phyloP scores from a whole-genome alignment of 2,888 invertebrate genomes.

The Ochlodes sylvanus region DNA sequence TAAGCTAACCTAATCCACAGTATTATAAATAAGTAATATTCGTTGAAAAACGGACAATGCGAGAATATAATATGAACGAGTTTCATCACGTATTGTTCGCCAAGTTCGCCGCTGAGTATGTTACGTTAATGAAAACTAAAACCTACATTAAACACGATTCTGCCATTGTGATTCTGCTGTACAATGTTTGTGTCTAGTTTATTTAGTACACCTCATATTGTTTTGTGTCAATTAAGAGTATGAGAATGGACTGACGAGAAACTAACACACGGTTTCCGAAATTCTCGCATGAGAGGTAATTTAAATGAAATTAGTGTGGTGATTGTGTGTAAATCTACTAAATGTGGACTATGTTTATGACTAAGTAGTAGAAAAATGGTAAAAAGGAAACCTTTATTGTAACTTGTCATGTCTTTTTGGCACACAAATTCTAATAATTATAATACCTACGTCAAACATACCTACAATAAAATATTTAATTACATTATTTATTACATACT shows the following conservation, averaged over 20 bases:
- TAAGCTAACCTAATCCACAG: neutral
- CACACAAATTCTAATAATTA: too few species aligned
- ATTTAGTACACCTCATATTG: slow-evolving; percentile 20
- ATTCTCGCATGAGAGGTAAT: neutral
- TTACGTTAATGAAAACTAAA: slow-evolving; percentile 35
- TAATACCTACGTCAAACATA: too few species aligned
- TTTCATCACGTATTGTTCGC: slow-evolving; percentile 42
- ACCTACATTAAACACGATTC: slow-evolving; percentile 33
- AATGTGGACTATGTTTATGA: too few species aligned
- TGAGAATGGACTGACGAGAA: slow-evolving; percentile 23
- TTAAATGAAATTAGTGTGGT: neutral
- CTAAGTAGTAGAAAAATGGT: too few species aligned
- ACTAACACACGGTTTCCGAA: slow-evolving; percentile 7
- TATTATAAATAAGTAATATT: neutral
- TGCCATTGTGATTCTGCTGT: slow-evolving; percentile 24
- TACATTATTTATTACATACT: too few species aligned
- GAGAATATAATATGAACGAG: slow-evolving; percentile 31
- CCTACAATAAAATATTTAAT: too few species aligned
- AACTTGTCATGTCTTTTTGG: too few species aligned
- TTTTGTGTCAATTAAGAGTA: slow-evolving; percentile 28
- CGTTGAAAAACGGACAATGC: slow-evolving; percentile 1
- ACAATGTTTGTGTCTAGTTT: slow-evolving; percentile 30
- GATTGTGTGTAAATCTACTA: too few species aligned
- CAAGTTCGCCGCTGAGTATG: slow-evolving; percentile 36
- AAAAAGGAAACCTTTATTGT: too few species aligned